Evolutionary conservation across 2,797 vertebrate genomes (phyloP), one percentile per base, ranked within the genome.

Genomic region (Percopsis omiscomaycus): DNA sequence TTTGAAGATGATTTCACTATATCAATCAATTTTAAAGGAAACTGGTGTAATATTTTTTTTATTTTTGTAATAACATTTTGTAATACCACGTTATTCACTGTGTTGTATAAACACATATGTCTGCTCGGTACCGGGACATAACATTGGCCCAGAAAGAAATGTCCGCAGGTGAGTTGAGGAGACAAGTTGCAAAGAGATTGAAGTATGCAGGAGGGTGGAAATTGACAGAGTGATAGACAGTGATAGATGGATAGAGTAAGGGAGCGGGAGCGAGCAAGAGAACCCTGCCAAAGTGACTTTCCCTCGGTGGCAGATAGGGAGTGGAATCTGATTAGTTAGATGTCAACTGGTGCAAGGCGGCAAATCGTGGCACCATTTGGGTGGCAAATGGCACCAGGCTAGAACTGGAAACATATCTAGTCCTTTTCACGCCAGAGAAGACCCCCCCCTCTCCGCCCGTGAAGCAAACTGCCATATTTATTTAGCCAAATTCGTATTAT

Each of bases 291-390:
- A 79, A 87, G 82, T 78, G 82, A 85, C 81, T 88, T 83, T 74
- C 66, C 61, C 69, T 74, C 68, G 37, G 77, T 71, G 66, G 83
- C 82, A 84, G 83, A 81, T 71, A 80, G 85, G 88, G 81, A 91
- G 88, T 87, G 79, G 75, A 89, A 88, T 91, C 89, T 90, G 91
- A 91, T 92, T 91, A 91, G 89, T 89, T 88, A 90, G 89, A 90
- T 84, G 86, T 91, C 89, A 89, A 86, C 84, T 69, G 84, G 87
- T 86, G 87, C 87, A 67, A 86, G 81, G 82, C 82, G 56, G 86
- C 83, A 79, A 81, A 88, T 86, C 82, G 71, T 62, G 53, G 58
- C 77, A 69, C 77, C 56, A 64, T 86, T 89, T 89, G 90, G 87
- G 87, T 84, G 86, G 89, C 83, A 90, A 89, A 89, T 86, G 80